Evolutionary conservation across 2,113 vertebrate species (phyloP).

Genomic region (Phaethornis superciliosus): DNA sequence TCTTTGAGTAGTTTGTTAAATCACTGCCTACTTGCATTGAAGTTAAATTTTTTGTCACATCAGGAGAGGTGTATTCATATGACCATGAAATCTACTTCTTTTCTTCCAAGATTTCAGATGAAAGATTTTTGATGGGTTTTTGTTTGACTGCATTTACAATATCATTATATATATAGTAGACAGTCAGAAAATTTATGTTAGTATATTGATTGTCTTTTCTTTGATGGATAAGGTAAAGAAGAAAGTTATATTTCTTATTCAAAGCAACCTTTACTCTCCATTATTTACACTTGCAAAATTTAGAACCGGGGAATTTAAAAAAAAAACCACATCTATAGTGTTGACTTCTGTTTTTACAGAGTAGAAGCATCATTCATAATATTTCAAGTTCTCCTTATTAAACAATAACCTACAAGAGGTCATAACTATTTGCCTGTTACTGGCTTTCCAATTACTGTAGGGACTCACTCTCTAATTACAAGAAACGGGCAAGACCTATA

Average conservation of each 20-base stretch:
- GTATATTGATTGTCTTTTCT: not conserved
- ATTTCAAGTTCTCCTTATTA: not conserved
- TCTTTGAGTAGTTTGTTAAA: not conserved
- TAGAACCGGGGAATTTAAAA: not conserved
- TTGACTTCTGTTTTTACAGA: not conserved
- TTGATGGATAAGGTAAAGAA: not conserved
- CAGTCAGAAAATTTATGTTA: not conserved
- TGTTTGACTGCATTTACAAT: not conserved
- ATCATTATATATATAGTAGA: not conserved
- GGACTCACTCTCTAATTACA: not conserved
- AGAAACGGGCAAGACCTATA: not conserved
- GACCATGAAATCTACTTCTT: not conserved
- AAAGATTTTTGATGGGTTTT: not conserved
- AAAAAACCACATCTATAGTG: not conserved
- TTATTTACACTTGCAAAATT: not conserved
- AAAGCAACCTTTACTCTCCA: accelerated
- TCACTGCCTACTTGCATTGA: not conserved
- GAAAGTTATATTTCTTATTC: not conserved
- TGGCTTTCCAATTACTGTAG: not conserved
- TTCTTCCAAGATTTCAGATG: not conserved
- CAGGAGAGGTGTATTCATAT: not conserved
- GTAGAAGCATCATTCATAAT: not conserved
- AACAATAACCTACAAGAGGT: not conserved
- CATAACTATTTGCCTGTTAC: not conserved
- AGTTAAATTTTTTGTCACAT: accelerated